Base-by-base conservation (phyloP, 2,888 invertebrate species). In the Chrysina gloriosa region DNA sequence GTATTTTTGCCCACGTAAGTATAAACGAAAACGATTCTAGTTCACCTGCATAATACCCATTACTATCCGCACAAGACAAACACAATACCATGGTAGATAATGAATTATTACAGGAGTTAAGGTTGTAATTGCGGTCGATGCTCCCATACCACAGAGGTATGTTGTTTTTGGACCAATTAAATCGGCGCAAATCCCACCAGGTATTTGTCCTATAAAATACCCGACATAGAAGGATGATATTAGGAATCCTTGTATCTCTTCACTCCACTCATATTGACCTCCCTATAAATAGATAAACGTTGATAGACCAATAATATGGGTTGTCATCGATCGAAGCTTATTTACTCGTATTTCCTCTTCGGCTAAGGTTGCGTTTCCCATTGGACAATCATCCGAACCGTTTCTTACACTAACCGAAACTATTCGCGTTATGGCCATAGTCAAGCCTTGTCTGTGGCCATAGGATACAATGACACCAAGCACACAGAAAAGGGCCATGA, bases 191-290 rank as follows among this genome's bases (percentile, higher is more conserved):
- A 61, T 27, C 29, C 58, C 58, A 19, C 7, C 6, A 0, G 58
- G 58, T 2, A 61, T 19, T 7, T 61, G 58, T 2, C 58, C 58
- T 27, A 61, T 16, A 9, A 42, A 61, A 11, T 61, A 61, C 1
- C 58, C 58, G 0, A 61, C 16, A 19, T 27, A 42, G 16, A 61
- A 61, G 0, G 58, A 9, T 5, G 11, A 7, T 23, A 61, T 16
- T 3, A 61, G 42, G 19, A 19, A 42, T 4, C 42, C 58, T 42
- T 61, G 58, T 5, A 42, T 25, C 6, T 16, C 2, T 27, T 61
- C 45, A 3, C 14, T 9, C 58, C 58, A 61, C 16, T 61, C 27
- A 3, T 27, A 27, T 1, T 23, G 3, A n/a, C 58, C 58, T 14
- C 58, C 58, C 58, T 61, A 14, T 31, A 3, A 19, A 31, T n/a